Evolutionary conservation across 2,113 vertebrate genomes (phyloP), one percentile per base, ranked within the genome.

Genomic region (Prunella fulvescens): DNA sequence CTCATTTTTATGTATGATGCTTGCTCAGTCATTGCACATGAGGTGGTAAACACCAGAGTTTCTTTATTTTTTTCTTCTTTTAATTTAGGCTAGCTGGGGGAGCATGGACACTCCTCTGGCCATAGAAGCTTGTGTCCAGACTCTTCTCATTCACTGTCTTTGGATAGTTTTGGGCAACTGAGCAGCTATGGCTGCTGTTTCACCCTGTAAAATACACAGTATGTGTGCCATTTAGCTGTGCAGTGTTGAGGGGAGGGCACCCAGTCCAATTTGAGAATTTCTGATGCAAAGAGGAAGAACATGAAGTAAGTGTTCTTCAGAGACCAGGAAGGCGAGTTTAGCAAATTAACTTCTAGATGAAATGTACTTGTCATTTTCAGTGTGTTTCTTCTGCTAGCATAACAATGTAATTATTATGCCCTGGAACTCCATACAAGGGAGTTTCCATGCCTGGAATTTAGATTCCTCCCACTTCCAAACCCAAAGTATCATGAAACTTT

Each of bases 331-430:
- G 23, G 60, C 0, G 0, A 78, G 39, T 58, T 84, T 66, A 74
- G 10, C 86, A 80, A 81, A 69, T 90, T 93, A 93, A 66, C 19
- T 40, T 72, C 83, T 82, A 78, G 58, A 26, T 57, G 78, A 95
- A 91, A 93, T 61, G 28, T 65, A 10, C 47, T 93, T 79, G 65
- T 40, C 79, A 20, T 88, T 86, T 83, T 81, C 39, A 35, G 8
- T 70, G 33, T 31, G 57, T 94, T 89, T 54, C 51, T 85, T 94
- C 39, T 95, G 22, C 62, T 76, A 88, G 64, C 61, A 5, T 25
- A 90, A 84, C 90, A 97, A 97, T 96, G 86, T 94, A 80, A 95
- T 96, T 97, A 65, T 97, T 95, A 67, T 94, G 54, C 28, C 51
- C 48, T 48, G 17, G 51, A 86, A 78, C 62, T 92, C 66, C 78